A percentile compares a stretch with the other conserved stretches of the same genome.
Evolutionary conservation across 92 coral and sea anemone species (phyloP).

Genomic region (Palythoa heliodiscus): DNA sequence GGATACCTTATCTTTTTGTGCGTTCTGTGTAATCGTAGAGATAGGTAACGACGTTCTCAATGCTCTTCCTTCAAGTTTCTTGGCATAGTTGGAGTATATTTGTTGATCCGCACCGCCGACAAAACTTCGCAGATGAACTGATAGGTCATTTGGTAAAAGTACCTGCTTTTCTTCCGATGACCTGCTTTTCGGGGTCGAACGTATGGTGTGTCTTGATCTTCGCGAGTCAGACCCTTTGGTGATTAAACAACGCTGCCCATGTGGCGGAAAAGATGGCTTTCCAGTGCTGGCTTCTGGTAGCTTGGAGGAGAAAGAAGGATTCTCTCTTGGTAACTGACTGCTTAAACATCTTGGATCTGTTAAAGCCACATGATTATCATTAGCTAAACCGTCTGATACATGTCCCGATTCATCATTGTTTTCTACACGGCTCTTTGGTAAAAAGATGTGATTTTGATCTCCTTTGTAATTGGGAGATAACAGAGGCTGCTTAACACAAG

Average conservation of each 20-base stretch:
- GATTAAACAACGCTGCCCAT: not conserved
- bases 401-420: not conserved
- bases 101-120: conserved; percentile 23
- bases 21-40: not conserved
- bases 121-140: conserved; percentile 27
- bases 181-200: not conserved
- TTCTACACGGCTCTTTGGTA: not conserved
- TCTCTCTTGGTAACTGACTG: not conserved
- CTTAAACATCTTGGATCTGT: not conserved
- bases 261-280: not conserved
- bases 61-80: conserved; percentile 16
- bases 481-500: not conserved
- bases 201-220: not conserved
- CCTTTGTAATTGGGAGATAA: not conserved
- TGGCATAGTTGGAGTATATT: conserved; percentile 15
- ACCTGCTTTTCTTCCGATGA: not conserved
- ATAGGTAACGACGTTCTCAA: not conserved
- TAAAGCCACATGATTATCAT: not conserved
- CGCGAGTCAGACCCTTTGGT: not conserved
- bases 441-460: not conserved
- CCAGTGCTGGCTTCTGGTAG: not conserved
- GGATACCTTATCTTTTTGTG: not conserved
- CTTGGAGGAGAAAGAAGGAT: not conserved
- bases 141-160: not conserved
- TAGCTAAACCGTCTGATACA: not conserved